Conservation (phyloP, 2,797 vertebrate genomes). For the Pseudochaenichthys georgianus region DNA sequence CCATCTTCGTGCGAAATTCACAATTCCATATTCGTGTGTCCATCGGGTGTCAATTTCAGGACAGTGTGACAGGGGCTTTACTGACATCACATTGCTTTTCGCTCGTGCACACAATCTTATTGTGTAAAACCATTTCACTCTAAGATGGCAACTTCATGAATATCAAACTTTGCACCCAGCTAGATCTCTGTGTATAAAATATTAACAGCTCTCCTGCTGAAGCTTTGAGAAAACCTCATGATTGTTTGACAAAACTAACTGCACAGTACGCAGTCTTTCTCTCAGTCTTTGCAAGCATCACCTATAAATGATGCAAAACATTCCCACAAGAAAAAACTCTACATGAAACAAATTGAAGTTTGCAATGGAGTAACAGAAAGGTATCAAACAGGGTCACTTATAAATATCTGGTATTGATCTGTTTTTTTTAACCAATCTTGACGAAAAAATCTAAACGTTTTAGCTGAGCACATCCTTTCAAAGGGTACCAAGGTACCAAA, state of each 20-base stretch:
- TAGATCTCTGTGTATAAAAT: conserved; percentile 15
- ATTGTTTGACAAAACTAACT: conserved; percentile 10
- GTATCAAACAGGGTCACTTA: not conserved
- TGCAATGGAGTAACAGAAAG: not conserved
- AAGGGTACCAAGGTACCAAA: not conserved
- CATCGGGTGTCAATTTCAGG: too few relatives aligned
- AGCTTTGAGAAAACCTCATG: conserved; percentile 17
- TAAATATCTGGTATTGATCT: not conserved
- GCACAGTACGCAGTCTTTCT: not conserved
- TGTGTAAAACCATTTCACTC: conserved; percentile 2
- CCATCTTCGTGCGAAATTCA: too few relatives aligned
- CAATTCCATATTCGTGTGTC: too few relatives aligned
- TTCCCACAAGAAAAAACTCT: not conserved
- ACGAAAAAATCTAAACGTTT: not conserved
- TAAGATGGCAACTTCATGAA: conserved; percentile 27
- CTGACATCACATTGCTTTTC: not conserved
- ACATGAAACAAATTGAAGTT: not conserved
- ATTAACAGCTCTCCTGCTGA: conserved; percentile 4
- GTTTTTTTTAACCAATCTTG: not conserved
- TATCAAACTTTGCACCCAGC: conserved; percentile 10
- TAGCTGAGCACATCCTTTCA: not conserved
- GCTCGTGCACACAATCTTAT: conserved; percentile 18
- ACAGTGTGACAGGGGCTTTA: not conserved
- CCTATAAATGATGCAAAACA: conserved; percentile 2
- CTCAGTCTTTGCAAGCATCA: conserved; percentile 2